A percentile compares a stretch with the other conserved stretches of the same genome.
phyloP scores from a whole-genome alignment of 1,140 invertebrate species.

The Orchesella cincta region DNA sequence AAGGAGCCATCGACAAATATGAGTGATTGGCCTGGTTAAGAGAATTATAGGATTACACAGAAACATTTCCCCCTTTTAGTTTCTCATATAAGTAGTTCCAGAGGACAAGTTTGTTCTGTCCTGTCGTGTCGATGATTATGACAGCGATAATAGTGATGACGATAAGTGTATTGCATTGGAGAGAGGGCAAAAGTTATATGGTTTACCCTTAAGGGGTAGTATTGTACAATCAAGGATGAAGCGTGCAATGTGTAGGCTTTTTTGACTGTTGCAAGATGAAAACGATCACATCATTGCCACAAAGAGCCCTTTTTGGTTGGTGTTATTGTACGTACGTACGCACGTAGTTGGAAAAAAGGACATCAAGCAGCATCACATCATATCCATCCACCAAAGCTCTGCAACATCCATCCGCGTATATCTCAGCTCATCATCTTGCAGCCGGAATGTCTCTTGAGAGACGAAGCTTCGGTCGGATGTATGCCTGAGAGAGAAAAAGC shows the following conservation, averaged over 20 bases:
- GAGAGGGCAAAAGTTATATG: too few species aligned
- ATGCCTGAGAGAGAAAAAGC: too few species aligned
- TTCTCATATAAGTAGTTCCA: background rate
- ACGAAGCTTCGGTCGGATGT: background rate
- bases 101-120: background rate
- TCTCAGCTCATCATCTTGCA: constrained; percentile 29
- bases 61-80: background rate
- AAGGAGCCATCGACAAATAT: background rate
- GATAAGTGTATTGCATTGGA: too few species aligned
- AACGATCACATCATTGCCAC: background rate
- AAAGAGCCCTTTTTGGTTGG: background rate
- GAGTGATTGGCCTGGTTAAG: background rate
- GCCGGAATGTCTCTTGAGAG: constrained; percentile 23
- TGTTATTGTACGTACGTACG: background rate
- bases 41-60: constrained; percentile 18
- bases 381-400: too few species aligned
- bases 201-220: too few species aligned
- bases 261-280: too few species aligned
- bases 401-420: too few species aligned
- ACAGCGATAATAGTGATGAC: constrained; percentile 19
- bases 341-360: background rate
- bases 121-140: background rate
- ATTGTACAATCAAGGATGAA: too few species aligned
- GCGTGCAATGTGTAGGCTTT: too few species aligned
- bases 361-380: background rate